Conservation (phyloP, 1,140 invertebrate species). For the Portunus trituberculatus region DNA sequence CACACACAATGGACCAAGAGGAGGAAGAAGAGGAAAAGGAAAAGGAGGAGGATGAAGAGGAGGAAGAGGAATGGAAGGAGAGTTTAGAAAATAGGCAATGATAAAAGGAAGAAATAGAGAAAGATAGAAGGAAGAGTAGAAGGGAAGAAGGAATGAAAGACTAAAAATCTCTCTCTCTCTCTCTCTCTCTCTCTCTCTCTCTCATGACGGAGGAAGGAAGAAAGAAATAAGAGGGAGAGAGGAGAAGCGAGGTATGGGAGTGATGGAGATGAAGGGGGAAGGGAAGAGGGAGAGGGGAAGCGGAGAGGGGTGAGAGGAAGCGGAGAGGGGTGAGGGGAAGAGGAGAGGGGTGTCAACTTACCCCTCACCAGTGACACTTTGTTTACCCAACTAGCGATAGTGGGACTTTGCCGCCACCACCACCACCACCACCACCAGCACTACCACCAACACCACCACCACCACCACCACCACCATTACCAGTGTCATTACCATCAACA, state of each 20-base stretch:
- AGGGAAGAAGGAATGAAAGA: too few relatives aligned
- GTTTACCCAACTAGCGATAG: not conserved
- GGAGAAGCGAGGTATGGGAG: not conserved
- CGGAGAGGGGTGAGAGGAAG: not conserved
- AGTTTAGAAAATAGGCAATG: not conserved
- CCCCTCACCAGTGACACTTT: slow-evolving; percentile 1
- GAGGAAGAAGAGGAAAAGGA: not conserved
- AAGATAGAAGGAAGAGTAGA: not conserved
- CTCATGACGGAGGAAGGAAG: not conserved
- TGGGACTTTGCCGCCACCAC: not conserved
- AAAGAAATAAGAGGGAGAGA: not conserved
- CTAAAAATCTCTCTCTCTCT: too few relatives aligned
- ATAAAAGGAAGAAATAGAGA: not conserved
- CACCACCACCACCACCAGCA: not conserved
- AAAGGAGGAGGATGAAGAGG: not conserved
- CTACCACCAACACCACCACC: not conserved
- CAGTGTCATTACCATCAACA: not conserved
- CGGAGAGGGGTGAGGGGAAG: not conserved
- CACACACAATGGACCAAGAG: not conserved
- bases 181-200: too few relatives aligned
- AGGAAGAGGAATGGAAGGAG: not conserved
- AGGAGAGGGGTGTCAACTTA: not conserved
- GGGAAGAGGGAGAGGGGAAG: not conserved
- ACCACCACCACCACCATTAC: too few relatives aligned
- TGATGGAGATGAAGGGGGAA: not conserved